Percentiles rank a stretch among this genome's conserved stretches.
These are phyloP conservation scores for Maccullochella peelii DNA, from an alignment of 2,113 vertebrate species.

Conservation along the genomic window DNA sequence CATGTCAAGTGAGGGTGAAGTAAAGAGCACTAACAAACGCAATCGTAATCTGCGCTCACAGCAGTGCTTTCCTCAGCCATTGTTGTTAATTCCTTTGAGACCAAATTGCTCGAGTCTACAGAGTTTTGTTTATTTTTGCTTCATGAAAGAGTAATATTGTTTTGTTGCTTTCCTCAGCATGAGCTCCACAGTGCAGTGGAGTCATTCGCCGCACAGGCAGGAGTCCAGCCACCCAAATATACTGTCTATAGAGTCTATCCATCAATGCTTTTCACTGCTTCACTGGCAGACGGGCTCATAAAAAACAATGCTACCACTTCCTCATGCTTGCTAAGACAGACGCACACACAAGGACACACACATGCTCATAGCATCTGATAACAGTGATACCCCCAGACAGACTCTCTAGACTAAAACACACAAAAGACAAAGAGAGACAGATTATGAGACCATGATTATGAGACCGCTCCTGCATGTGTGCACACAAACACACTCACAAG, in stretches of 20 bases:
- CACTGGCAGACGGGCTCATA: neutral
- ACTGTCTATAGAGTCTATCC: slow-evolving; percentile 17
- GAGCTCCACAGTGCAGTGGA: slow-evolving; percentile 33
- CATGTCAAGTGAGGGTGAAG: slow-evolving; percentile 22
- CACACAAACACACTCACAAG: slow-evolving; percentile 16
- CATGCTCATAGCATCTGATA: slow-evolving; percentile 31
- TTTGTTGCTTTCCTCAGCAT: slow-evolving; percentile 54
- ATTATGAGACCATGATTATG: too few species aligned
- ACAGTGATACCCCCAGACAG: slow-evolving; percentile 8
- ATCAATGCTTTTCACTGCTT: slow-evolving; percentile 29
- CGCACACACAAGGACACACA: neutral
- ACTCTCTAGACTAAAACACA: slow-evolving; percentile 18
- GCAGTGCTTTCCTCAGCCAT: slow-evolving; percentile 23
- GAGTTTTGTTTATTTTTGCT: slow-evolving; percentile 56
- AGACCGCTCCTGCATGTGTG: neutral
- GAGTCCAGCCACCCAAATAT: slow-evolving; percentile 33
- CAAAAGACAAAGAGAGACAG: slow-evolving; percentile 14
- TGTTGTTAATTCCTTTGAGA: slow-evolving; percentile 38
- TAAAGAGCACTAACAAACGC: slow-evolving; percentile 40
- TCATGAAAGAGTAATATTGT: slow-evolving; percentile 55
- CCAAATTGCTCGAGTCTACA: slow-evolving; percentile 21
- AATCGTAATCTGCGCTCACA: slow-evolving; percentile 34
- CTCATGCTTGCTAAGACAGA: slow-evolving; percentile 6
- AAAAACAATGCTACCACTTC: slow-evolving; percentile 2
- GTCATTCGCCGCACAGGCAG: slow-evolving; percentile 25